Base-by-base conservation (phyloP, 2,888 invertebrate species). In the Abscondita cerata region DNA sequence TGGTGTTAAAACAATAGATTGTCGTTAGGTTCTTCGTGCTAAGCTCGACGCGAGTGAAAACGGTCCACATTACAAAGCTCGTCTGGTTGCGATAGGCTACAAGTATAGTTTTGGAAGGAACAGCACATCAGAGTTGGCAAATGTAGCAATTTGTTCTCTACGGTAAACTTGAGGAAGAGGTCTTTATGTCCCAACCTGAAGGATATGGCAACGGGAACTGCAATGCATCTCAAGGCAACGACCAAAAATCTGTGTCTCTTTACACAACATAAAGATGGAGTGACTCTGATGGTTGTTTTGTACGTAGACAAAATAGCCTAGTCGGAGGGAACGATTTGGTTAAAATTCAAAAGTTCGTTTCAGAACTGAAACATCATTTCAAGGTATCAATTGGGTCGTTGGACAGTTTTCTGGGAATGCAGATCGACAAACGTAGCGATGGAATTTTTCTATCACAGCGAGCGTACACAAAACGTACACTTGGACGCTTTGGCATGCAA, bases 401-500 rank as follows among this genome's bases (percentile, higher is more conserved):
- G 6, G 41, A 41, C 15, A 41, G 41, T 41, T 41, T 41, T 16
- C 13, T 41, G 18, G 41, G 15, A 18, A 41, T 41, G 41, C 41
- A 41, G 44, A 44, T 16, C 44, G 15, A 44, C 44, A 2, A 11
- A 19, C 18, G 44, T 3, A 44, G 18, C 44, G 18, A 44, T n/a
- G 18, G 18, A 19, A 44, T 16, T 34, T 63, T 60, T n/a, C 16
- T 64, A 16, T 48, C 57, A 40, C 63, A 63, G 31, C 20, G 20
- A 12, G 33, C 8, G 15, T 61, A 63, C 34, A 44, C 51, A 18
- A 54, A 53, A 9, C 56, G 56, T 38, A 44, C 62, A 2, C 48
- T 64, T 11, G 20, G 57, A 33, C 34, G 57, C n/a, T 64, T 64
- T 38, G 34, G 33, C 11, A 64, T 64, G 61, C 57, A 9, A 64